A percentile compares a stretch with the other conserved stretches of the same genome.
Evolutionary conservation across 1,140 invertebrate genomes (phyloP).

Genomic region (Trachelipus rathkii): DNA sequence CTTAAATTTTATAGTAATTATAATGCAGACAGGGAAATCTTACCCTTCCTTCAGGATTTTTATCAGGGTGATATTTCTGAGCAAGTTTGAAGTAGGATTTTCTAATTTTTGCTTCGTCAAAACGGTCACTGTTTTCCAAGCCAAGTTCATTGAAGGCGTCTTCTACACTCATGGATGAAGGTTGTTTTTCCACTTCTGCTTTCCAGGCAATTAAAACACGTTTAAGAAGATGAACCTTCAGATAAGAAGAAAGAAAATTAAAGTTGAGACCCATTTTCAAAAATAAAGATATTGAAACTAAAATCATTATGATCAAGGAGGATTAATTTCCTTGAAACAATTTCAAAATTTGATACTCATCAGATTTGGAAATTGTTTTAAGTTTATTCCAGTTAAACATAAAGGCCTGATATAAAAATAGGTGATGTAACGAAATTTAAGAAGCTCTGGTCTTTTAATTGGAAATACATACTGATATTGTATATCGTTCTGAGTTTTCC

Average conservation of each 20-base stretch:
- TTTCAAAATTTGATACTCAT: no score
- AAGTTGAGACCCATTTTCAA: constrained; percentile 8
- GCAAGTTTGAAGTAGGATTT: constrained; percentile 93
- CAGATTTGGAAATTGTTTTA: no score
- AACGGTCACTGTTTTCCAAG: constrained; percentile 56
- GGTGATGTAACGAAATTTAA: not conserved
- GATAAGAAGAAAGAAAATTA: not conserved
- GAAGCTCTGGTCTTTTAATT: no score
- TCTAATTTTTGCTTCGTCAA: constrained; percentile 79
- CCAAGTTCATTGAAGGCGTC: constrained; percentile 86
- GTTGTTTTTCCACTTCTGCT: constrained; percentile 96
- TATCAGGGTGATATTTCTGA: constrained; percentile 97
- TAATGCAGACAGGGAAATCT: constrained; percentile 47
- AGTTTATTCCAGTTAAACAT: no score
- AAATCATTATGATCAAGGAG: no score
- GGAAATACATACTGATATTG: no score
- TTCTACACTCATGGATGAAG: constrained; percentile 89
- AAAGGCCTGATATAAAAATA: no score
- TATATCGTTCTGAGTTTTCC: no score
- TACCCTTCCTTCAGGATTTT: constrained; percentile 92
- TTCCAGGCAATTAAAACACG: constrained; percentile 96
- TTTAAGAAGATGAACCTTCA: constrained; percentile 75
- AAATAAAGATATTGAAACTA: no score
- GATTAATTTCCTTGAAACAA: no score
- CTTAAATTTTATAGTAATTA: no score